Evolutionary conservation across 2,888 invertebrate genomes (phyloP), one percentile per base, ranked within the genome.

Genomic region (Seira musarum): DNA sequence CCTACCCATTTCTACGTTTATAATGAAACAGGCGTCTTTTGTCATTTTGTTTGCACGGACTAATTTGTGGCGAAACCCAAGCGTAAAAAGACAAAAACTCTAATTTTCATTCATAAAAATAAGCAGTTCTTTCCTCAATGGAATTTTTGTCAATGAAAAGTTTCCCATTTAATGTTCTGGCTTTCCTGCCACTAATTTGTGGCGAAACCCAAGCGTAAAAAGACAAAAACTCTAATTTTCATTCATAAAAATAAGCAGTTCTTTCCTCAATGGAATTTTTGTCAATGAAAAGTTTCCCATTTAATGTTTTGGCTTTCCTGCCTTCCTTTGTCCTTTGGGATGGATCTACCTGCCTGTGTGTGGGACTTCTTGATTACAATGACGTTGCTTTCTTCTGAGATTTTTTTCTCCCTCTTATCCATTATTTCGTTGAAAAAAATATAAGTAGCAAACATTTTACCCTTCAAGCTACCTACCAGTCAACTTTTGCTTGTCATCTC

Each of bases 201-300:
- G n/a, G n/a, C n/a, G n/a, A n/a, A n/a, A 40, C 40, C 5, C 40
- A 40, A 40, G 13, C 40, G 40, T 40, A 40, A 19, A 66, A n/a
- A 25, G 35, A 68, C 21, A 64, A 24, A 22, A 40, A 40, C 6
- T 40, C 6, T 40, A 40, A 40, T 40, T 40, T 40, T 40, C 40
- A 40, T 40, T 40, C 40, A 40, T 40, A 40, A 40, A 40, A 40
- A 40, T 40, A 40, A 40, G 13, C n/a, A n/a, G n/a, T 40, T 13
- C 5, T 78, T 78, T 73, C 70, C 70, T 82, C 82, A 82, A 82
- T 82, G 82, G 77, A 82, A 25, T 78, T 77, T 77, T 67, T 40
- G 40, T 40, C 40, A 40, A 40, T 40, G 40, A 40, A 40, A 40
- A 5, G 5, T 13, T 40, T 40, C 40, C 40, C 40, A 40, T 40